A percentile compares a stretch with the other conserved stretches of the same genome.
phyloP scores from a whole-genome alignment of 2,113 vertebrate genomes.

The Indicator maculatus region DNA sequence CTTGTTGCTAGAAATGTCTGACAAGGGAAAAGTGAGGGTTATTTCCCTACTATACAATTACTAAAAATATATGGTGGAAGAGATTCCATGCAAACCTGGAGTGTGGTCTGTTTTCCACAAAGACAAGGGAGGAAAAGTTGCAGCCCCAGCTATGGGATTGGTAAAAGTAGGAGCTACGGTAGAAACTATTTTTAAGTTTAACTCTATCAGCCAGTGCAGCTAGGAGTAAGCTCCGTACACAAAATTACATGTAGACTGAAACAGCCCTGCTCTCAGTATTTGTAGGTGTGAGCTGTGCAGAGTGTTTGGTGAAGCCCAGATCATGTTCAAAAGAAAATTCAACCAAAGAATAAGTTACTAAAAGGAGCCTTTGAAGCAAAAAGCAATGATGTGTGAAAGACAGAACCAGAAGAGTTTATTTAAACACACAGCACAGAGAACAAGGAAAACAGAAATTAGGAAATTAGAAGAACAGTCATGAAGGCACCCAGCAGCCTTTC shows the following conservation, averaged over 20 bases:
- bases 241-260: slow-evolving; percentile 20
- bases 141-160: background rate
- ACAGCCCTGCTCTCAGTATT: background rate
- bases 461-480: slow-evolving; percentile 71
- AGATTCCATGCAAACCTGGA: slow-evolving; percentile 7
- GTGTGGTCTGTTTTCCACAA: slow-evolving; percentile 23
- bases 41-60: background rate
- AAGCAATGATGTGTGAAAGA: slow-evolving; percentile 79
- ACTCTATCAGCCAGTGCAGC: slow-evolving; percentile 5
- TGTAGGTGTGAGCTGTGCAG: slow-evolving; percentile 57
- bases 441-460: slow-evolving; percentile 71
- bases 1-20: slow-evolving; percentile 48
- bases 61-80: slow-evolving; percentile 54
- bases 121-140: background rate
- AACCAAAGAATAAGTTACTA: slow-evolving; percentile 76
- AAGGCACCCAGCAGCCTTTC: slow-evolving; percentile 67
- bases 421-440: slow-evolving; percentile 71
- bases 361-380: slow-evolving; percentile 78
- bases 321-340: slow-evolving; percentile 77
- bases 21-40: slow-evolving; percentile 56
- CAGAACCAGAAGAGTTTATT: slow-evolving; percentile 75
- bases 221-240: background rate
- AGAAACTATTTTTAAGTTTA: slow-evolving; percentile 44
- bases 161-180: background rate
- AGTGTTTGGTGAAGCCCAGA: slow-evolving; percentile 73